Base-by-base conservation (phyloP, 2,888 invertebrate genomes). In the Craniophora ligustri region DNA sequence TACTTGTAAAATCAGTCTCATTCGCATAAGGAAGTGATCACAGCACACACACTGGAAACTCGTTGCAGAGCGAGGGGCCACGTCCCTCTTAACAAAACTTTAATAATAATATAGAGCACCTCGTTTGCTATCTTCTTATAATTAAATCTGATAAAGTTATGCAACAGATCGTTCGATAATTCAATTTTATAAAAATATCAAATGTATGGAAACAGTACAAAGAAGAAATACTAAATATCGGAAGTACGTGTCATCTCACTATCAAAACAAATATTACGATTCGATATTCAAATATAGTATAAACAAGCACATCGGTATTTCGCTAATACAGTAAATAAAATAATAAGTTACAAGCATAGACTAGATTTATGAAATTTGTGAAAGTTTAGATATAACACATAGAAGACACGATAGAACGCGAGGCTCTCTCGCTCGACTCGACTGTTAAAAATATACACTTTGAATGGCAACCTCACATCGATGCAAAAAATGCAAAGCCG, bases 1-100 rank as follows among this genome's bases (percentile, higher is more conserved):
- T 88, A 88, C 84, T 87, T 89, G 87, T 91, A 91, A 93, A 93
- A 92, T 93, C 92, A 93, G 92, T 93, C 92, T 93, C 92, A 92
- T 92, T 91, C 91, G 89, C 92, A 92, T 92, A 92, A 93, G 92
- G 92, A 92, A 92, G 91, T 91, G 90, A 91, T 92, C 92, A 92
- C 92, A 92, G 92, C 91, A 91, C 87, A 86, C 89, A 87, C 91
- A 92, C 92, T 90, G 92, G 92, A 91, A 89, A 90, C 86, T 91
- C 91, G 91, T 90, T 88, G 91, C 87, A 86, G 87, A 82, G 81
- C 85, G 86, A 89, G 89, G 86, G 89, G 84, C 88, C 86, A 78
- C 76, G 87, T 78, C 90, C 90, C 89, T 85, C 89, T 76, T 72
- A 87, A 90, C 87, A 79, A 82, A 89, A 91, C 82, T 80, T 87